phyloP scores from a whole-genome alignment of 2,888 invertebrate species.

The Phasia obesa region DNA sequence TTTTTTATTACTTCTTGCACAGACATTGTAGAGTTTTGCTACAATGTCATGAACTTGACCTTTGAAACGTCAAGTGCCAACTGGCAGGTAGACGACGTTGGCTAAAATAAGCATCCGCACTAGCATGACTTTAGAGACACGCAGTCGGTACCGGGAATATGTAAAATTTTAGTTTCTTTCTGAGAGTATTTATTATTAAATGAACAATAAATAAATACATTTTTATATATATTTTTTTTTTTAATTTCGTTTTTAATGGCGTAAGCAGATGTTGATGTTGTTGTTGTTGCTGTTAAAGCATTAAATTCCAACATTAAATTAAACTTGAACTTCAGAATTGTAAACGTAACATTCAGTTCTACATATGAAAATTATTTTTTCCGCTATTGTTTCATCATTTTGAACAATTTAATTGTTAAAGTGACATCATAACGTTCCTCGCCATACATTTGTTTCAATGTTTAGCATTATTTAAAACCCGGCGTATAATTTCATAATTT shows the following conservation, averaged over 20 bases:
- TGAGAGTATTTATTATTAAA: slow-evolving; percentile 32
- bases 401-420: slow-evolving; percentile 53
- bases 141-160: slow-evolving; percentile 38
- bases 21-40: slow-evolving; percentile 36
- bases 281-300: slow-evolving; percentile 32
- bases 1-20: background rate
- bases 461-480: slow-evolving; percentile 11
- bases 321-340: slow-evolving; percentile 67
- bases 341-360: slow-evolving; percentile 41
- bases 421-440: slow-evolving; percentile 50
- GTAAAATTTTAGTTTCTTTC: slow-evolving; percentile 15
- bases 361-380: slow-evolving; percentile 29
- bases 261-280: background rate
- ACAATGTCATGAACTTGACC: slow-evolving; percentile 70
- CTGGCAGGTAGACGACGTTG: slow-evolving; percentile 43
- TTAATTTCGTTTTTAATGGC: background rate
- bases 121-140: slow-evolving; percentile 40
- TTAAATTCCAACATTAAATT: slow-evolving; percentile 50
- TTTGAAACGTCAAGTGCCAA: slow-evolving; percentile 68
- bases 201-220: slow-evolving; percentile 35
- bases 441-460: slow-evolving; percentile 29
- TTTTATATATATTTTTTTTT: background rate
- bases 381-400: slow-evolving; percentile 32
- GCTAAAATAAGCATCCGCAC: slow-evolving; percentile 36
- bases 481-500: background rate